Conservation (phyloP, 23 tunicate species). For the Oikopleura albicans region DNA sequence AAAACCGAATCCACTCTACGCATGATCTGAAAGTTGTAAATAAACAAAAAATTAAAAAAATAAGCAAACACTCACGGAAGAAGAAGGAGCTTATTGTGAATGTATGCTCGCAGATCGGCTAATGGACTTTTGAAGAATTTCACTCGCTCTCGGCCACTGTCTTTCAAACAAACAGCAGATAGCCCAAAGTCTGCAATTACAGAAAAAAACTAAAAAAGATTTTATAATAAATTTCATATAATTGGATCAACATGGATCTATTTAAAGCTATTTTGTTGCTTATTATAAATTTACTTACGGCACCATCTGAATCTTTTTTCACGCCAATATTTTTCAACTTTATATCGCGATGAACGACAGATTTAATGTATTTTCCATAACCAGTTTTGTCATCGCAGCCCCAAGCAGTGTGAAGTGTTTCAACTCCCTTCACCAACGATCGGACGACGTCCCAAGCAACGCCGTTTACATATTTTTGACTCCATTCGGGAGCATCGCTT, state of each 20-base stretch:
- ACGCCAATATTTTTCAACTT: constrained; percentile 13
- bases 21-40: not conserved
- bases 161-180: not conserved
- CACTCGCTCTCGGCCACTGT: not conserved
- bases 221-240: too few species aligned
- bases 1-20: not conserved
- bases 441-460: not conserved
- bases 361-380: not conserved
- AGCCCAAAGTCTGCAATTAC: constrained; percentile 13
- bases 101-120: not conserved
- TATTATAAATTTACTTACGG: too few species aligned
- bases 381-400: not conserved
- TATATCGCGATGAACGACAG: constrained; percentile 6
- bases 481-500: not conserved
- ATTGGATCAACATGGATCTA: not conserved
- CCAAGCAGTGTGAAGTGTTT: not conserved
- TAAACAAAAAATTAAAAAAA: too few species aligned
- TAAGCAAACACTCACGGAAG: not conserved
- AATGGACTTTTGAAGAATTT: not conserved
- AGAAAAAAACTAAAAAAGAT: not conserved
- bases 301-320: not conserved
- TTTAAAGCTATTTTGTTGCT: too few species aligned
- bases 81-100: not conserved
- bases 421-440: not conserved
- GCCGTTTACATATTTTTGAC: not conserved